Evolutionary conservation across 1,140 invertebrate species (phyloP), one percentile per base, ranked within the genome.

Genomic region (Apis florea): DNA sequence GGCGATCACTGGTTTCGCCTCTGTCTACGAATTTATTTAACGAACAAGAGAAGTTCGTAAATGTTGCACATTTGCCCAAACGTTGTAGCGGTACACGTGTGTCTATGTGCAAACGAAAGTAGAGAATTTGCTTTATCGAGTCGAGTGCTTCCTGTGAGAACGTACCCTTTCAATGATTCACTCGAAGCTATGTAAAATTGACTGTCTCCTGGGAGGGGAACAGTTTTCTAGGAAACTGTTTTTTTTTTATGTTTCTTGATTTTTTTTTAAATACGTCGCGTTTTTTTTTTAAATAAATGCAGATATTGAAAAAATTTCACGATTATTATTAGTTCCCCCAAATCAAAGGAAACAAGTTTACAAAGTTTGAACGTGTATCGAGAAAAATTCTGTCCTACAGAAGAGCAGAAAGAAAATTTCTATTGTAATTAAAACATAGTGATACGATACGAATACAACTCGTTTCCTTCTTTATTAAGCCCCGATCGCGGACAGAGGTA

Each of bases 1-100:
- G n/a, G 19, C 24, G 75, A 53, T 53, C n/a, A 59, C 54, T 53
- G 9, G 17, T 26, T n/a, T 21, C 51, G n/a, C 13, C 26, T 4
- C 51, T 21, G 24, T 47, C 53, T 53, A 19, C 21, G 51, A 74
- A 74, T 80, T 73, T 67, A 80, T 74, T 40, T 70, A 67, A 78
- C 59, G 69, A 68, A 53, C 67, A 12, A 49, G 56, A 24, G 67
- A 19, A n/a, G 67, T 63, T 71, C 77, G 15, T 79, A 79, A 71
- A 59, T 61, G 77, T 71, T 71, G 59, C 56, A 71, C 40, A 63
- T 70, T 51, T n/a, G 54, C 9, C 21, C 31, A 11, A 49, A 49
- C 12, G 24, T 51, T 24, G n/a, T 13, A 12, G 54, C 10, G 8
- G 5, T 19, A 17, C 17, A 40, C 2, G 51, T n/a, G 15, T 11